A percentile compares a stretch with the other conserved stretches of the same genome.
phyloP scores from a whole-genome alignment of 35 echinoderm and acorn worm genomes.

The Stichopus chloronotus region DNA sequence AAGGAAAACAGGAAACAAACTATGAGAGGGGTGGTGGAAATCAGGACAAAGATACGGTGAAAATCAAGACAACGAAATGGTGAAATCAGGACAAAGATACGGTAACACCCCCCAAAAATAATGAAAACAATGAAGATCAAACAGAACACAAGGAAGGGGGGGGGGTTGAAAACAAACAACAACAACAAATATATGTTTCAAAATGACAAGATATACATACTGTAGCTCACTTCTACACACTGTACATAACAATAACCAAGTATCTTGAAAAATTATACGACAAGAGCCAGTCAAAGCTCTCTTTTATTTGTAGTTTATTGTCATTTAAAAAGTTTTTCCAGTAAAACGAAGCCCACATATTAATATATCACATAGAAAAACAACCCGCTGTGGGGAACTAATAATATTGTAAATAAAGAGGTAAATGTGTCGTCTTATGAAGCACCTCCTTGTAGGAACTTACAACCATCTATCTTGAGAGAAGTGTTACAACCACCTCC shows the following conservation, averaged over 20 bases:
- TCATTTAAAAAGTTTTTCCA: neutral
- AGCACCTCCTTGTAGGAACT: no score
- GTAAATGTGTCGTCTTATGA: no score
- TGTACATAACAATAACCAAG: slow-evolving; percentile 21
- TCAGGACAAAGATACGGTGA: no score
- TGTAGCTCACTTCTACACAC: slow-evolving; percentile 31
- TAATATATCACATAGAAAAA: neutral
- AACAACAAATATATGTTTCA: neutral
- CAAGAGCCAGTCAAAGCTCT: neutral
- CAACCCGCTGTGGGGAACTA: neutral
- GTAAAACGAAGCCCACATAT: neutral
- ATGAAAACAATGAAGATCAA: no score
- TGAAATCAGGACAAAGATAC: no score
- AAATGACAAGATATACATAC: slow-evolving; percentile 48
- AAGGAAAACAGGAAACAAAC: no score
- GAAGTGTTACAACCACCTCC: no score
- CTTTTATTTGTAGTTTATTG: neutral
- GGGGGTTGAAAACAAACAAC: neutral
- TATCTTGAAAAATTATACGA: neutral
- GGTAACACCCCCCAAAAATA: no score
- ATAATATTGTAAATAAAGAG: no score
- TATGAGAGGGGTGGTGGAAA: no score
- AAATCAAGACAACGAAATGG: no score
- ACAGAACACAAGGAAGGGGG: neutral
- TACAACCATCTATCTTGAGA: no score